These are phyloP conservation scores for cat (Felis catus) DNA, from an alignment of 2,113 vertebrate genomes.

Conservation along the genomic window F.catus_Fca126_mat1.0 CM031421.1:26483501-26484000, in stretches of 20 bases:
- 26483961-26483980: background rate
- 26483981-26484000: background rate
- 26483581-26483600: background rate
- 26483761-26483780: background rate
- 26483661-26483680: background rate
- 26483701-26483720: background rate
- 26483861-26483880: rapidly evolving
- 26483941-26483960: background rate
- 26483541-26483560: background rate
- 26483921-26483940: background rate
- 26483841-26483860: background rate
- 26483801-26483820: background rate
- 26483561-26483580: background rate
- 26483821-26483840: background rate
- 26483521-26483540: background rate
- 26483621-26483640: background rate
- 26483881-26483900: background rate
- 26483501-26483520: background rate
- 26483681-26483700: background rate
- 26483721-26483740: background rate
- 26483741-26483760: background rate
- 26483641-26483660: background rate
- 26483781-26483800: background rate
- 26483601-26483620: background rate
- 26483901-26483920: background rate